Conservation (phyloP, 2,113 vertebrate species). For the Podarcis raffonei region DNA sequence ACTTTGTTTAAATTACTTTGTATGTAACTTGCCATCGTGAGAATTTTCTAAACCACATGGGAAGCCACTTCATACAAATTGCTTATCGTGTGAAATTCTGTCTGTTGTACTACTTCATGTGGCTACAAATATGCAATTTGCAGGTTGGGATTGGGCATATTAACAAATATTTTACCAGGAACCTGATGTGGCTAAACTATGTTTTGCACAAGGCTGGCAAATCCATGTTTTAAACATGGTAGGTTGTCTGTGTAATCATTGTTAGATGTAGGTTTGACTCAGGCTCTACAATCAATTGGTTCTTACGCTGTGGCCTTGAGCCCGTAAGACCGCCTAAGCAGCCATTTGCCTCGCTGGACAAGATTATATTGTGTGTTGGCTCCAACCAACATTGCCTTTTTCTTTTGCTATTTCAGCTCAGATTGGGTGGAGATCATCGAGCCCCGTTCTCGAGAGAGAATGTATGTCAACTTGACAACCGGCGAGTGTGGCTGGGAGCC, state of each 20-base stretch:
- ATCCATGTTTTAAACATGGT: neutral
- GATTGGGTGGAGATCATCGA: conserved; percentile 94
- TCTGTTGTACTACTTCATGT: neutral
- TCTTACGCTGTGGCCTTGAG: neutral
- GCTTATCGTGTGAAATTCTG: neutral
- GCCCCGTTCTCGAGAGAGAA: conserved; percentile 86
- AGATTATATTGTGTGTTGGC: neutral
- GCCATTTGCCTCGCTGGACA: neutral
- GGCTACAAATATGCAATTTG: neutral
- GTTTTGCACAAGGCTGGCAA: neutral
- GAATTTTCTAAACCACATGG: neutral
- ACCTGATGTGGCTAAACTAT: neutral
- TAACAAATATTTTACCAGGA: neutral
- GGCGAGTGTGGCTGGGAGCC: conserved; percentile 90
- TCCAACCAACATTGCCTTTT: neutral
- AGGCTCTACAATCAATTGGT: neutral
- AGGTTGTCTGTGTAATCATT: neutral
- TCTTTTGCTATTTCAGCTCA: conserved; percentile 69
- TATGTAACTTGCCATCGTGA: neutral
- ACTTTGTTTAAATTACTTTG: neutral
- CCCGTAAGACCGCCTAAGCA: neutral
- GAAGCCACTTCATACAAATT: neutral
- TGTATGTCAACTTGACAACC: conserved; percentile 87
- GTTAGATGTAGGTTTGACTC: neutral
- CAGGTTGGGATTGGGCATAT: neutral